A percentile compares a stretch with the other conserved stretches of the same genome.
Conservation (phyloP, 53 echinoderm and acorn worm species). For the Arbacia lixula region DNA sequence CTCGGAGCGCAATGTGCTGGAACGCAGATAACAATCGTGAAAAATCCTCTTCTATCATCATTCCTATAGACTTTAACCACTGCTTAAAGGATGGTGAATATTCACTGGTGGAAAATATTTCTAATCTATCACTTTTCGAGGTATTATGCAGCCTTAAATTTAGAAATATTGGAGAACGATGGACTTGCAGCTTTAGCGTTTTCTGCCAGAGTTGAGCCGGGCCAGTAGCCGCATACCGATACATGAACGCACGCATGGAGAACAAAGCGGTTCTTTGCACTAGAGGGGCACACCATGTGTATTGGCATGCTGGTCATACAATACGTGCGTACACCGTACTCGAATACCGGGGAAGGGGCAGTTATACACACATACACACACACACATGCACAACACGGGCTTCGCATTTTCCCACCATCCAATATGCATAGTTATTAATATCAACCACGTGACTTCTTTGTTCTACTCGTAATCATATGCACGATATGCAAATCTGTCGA, state of each 20-base stretch:
- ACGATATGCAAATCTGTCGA: constrained; percentile 15
- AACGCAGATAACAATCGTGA: background rate
- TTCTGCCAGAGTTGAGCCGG: constrained; percentile 19
- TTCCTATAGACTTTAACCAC: too few relatives aligned
- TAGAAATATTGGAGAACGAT: too few relatives aligned
- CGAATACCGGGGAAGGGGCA: constrained; percentile 21
- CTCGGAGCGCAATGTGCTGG: constrained; percentile 1
- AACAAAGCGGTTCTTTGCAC: constrained; percentile 41
- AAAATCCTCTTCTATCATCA: too few relatives aligned
- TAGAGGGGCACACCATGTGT: constrained; percentile 3
- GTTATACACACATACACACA: constrained; percentile 7
- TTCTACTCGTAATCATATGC: constrained; percentile 17
- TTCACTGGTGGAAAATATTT: too few relatives aligned
- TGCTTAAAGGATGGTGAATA: too few relatives aligned
- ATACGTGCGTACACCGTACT: constrained; percentile 1
- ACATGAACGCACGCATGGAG: constrained; percentile 16
- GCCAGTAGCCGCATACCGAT: constrained; percentile 47
- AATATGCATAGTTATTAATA: constrained; percentile 37
- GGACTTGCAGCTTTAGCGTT: too few relatives aligned
- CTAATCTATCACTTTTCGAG: too few relatives aligned
- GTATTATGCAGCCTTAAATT: too few relatives aligned
- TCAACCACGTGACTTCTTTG: constrained; percentile 31
- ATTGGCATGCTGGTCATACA: background rate
- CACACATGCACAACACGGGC: constrained; percentile 24
- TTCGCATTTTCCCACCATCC: constrained; percentile 3